Base-by-base conservation (phyloP, 1,140 invertebrate genomes). In the Globodera rostochiensis region DNA sequence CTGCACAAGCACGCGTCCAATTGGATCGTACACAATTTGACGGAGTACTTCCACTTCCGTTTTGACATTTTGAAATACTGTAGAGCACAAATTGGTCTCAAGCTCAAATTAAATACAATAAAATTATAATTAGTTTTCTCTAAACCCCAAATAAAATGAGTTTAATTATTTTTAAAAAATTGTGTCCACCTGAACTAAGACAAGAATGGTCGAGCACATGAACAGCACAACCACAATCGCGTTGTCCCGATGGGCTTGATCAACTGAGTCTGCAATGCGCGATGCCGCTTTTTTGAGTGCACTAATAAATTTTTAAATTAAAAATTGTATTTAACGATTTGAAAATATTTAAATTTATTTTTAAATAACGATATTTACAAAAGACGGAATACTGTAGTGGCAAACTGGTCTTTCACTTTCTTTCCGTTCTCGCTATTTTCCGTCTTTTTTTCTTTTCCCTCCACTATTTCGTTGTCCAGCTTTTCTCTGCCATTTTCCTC, bases 11-110 rank as follows among this genome's bases (percentile, higher is more conserved):
- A 82, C 84, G 36, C 64, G 75, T 1, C 74, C 73, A 49, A 88
- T 64, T 8, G 88, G 89, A 57, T 74, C 80, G 25, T 77, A 76
- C 3, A 88, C 73, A 49, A 90, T 84, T 74, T 84, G 81, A 19
- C 87, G 87, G n/a, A 89, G 74, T 6, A 88, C 77, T 45, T 87
- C 73, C 7, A 86, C 88, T 8, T 86, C 79, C 9, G 82, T 67
- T 64, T 74, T 79, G 9, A 87, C 81, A 36, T 86, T 75, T 11
- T 21, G 69, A 73, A 86, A 88, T 46, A 89, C 77, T 7, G 71
- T 57, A 1, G 82, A 64, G 57, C 80, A 74, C 69, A 85, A 25
- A 74, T 89, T 82, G 19, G 86, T 84, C 84, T 90, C 80, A 25
- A 88, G 49, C 83, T 88, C 53, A 84, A 86, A 13, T 71, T n/a